Evolutionary conservation across 2,113 vertebrate genomes (phyloP).

Genomic region (Recurvirostra avosetta): DNA sequence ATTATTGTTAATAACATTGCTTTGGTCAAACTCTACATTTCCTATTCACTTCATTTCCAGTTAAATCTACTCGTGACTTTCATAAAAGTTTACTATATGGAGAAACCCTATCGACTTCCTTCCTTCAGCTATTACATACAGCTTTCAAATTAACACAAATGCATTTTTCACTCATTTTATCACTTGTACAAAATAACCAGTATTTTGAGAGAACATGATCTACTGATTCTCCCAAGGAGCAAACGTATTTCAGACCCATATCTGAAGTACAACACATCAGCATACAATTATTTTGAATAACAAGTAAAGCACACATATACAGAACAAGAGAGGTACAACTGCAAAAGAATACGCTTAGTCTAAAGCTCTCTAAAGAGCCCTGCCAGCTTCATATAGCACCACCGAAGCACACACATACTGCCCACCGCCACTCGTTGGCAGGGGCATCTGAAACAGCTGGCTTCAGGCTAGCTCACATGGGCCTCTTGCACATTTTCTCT

Average conservation of each 20-base stretch:
- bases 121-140: neutral
- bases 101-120: neutral
- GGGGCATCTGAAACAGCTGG: neutral
- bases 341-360: neutral
- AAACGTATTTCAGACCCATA: neutral
- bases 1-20: neutral
- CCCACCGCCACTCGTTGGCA: fast-evolving
- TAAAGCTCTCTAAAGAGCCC: neutral
- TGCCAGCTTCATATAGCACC: neutral
- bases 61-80: neutral
- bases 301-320: neutral
- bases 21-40: neutral
- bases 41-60: neutral
- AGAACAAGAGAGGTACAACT: neutral
- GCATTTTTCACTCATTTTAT: neutral
- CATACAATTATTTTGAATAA: neutral
- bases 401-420: fast-evolving
- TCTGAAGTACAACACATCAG: neutral
- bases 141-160: neutral
- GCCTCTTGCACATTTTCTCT: neutral
- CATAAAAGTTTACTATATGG: neutral
- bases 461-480: neutral
- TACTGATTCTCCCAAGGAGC: neutral
- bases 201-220: neutral
- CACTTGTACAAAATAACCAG: neutral